A percentile compares a stretch with the other conserved stretches of the same genome.
Conservation (phyloP, 2,888 invertebrate species). For the Monochamus alternatus region DNA sequence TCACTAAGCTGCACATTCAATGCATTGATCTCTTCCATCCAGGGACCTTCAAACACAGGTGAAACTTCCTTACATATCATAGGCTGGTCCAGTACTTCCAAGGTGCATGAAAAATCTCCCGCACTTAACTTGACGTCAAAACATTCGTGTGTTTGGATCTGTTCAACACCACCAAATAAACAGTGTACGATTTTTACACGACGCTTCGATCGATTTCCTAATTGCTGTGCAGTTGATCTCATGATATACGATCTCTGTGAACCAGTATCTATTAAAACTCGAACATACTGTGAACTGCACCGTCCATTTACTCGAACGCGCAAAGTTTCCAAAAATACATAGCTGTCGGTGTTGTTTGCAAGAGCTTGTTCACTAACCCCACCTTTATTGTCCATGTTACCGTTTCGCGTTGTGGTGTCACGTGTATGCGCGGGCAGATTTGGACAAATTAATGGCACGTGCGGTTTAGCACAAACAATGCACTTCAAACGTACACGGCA, state of each 20-base stretch:
- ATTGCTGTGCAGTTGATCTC: no score
- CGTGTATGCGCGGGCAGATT: background rate
- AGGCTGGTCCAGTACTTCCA: no score
- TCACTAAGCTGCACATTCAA: conserved; percentile 29
- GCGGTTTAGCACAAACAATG: conserved; percentile 22
- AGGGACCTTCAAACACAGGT: no score
- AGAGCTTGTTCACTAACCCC: background rate
- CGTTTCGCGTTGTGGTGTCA: background rate
- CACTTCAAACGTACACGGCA: conserved; percentile 23
- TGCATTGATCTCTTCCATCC: no score
- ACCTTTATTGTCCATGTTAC: background rate
- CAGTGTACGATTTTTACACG: no score
- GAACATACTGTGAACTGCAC: background rate
- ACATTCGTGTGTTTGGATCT: no score
- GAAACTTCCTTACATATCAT: no score
- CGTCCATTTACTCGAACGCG: background rate
- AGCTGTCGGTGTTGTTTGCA: background rate
- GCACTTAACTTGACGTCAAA: no score
- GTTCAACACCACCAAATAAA: no score
- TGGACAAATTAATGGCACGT: conserved; percentile 21
- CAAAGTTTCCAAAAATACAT: conserved; percentile 23
- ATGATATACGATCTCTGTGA: no score
- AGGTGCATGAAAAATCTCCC: no score
- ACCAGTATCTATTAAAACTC: conserved; percentile 29
- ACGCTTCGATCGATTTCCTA: no score